A percentile compares a stretch with the other conserved stretches of the same genome.
Conservation (phyloP, 2,888 invertebrate species). For the Autographa pulchrina region DNA sequence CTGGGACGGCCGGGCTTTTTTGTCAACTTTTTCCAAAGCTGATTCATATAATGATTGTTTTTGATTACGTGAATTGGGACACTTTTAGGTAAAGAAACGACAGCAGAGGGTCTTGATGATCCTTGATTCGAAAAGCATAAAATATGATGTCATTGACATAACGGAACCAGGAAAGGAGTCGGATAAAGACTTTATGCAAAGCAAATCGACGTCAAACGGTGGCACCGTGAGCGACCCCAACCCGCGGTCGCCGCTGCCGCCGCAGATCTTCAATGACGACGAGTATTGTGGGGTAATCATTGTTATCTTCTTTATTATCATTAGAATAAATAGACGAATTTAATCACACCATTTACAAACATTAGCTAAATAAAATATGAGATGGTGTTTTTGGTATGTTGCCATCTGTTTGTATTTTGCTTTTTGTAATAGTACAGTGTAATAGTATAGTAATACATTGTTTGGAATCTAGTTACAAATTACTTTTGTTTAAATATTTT, state of each 20-base stretch:
- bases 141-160: slow-evolving; percentile 97
- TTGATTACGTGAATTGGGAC: slow-evolving; percentile 78
- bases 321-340: neutral
- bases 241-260: slow-evolving; percentile 95
- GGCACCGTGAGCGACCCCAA: slow-evolving; percentile 93
- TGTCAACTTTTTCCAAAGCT: slow-evolving; percentile 74
- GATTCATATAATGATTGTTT: slow-evolving; percentile 81
- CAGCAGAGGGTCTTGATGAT: slow-evolving; percentile 98
- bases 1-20: slow-evolving; percentile 79
- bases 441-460: slow-evolving; percentile 26
- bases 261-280: slow-evolving; percentile 98
- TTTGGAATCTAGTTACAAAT: slow-evolving; percentile 34
- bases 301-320: slow-evolving; percentile 2
- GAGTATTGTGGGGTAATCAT: slow-evolving; percentile 96
- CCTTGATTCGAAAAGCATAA: slow-evolving; percentile 96
- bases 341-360: slow-evolving; percentile 15
- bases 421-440: slow-evolving; percentile 47
- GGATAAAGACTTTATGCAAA: slow-evolving; percentile 97
- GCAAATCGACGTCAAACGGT: slow-evolving; percentile 93
- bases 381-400: slow-evolving; percentile 58
- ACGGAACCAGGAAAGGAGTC: slow-evolving; percentile 97
- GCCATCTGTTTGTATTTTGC: slow-evolving; percentile 56
- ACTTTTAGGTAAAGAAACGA: slow-evolving; percentile 96
- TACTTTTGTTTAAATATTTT: slow-evolving; percentile 22
- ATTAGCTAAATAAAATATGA: slow-evolving; percentile 31